Conservation (phyloP, 1,140 invertebrate genomes). For the Leptinotarsa texana region DNA sequence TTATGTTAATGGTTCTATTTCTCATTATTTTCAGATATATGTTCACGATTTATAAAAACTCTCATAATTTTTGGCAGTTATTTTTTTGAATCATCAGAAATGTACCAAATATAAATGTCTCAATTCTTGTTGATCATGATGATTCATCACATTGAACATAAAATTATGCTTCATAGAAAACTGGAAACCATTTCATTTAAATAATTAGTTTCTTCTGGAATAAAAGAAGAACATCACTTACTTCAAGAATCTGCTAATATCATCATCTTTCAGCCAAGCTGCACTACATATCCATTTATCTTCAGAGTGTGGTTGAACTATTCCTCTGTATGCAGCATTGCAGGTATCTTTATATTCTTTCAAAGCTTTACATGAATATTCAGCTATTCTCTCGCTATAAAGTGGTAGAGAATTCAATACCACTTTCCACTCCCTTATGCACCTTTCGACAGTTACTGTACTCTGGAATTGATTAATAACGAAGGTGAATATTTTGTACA, state of each 20-base stretch:
- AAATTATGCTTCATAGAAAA: too few relatives aligned
- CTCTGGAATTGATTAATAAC: constrained; percentile 59
- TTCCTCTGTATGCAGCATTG: constrained; percentile 72
- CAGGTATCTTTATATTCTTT: constrained; percentile 78
- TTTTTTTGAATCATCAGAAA: too few relatives aligned
- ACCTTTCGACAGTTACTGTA: constrained; percentile 72
- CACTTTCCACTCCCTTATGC: constrained; percentile 69
- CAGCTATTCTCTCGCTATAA: constrained; percentile 71
- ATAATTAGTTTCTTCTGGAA: too few relatives aligned
- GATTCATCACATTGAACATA: too few relatives aligned
- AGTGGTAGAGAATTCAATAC: constrained; percentile 74
- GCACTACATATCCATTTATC: constrained; percentile 83
- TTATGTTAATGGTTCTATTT: too few relatives aligned
- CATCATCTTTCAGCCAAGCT: constrained; percentile 91
- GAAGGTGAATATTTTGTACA: too few relatives aligned
- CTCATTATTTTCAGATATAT: too few relatives aligned
- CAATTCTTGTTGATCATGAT: too few relatives aligned
- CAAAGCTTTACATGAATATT: constrained; percentile 70
- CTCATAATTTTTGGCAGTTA: too few relatives aligned
- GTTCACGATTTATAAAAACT: too few relatives aligned
- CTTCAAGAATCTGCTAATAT: constrained; percentile 89
- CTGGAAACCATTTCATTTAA: too few relatives aligned
- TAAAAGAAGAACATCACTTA: constrained; percentile 49
- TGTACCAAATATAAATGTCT: too few relatives aligned
- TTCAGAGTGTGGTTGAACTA: constrained; percentile 79